Evolutionary conservation across 2,113 vertebrate genomes (phyloP).

Genomic region (Campylomormyrus numenius): DNA sequence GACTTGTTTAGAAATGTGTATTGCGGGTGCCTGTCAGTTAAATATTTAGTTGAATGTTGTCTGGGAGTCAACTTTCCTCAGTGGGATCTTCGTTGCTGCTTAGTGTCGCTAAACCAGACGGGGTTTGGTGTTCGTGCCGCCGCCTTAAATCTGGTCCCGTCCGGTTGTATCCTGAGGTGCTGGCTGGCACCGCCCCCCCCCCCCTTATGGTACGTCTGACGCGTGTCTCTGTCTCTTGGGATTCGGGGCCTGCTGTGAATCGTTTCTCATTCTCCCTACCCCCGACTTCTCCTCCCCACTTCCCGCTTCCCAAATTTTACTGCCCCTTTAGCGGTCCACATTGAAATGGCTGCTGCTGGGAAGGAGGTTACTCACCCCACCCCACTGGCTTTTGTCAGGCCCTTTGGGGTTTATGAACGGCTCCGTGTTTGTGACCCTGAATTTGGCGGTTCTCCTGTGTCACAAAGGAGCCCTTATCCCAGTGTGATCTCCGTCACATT

Average conservation of each 20-base stretch:
- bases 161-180: not conserved
- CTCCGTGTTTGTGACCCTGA: constrained; percentile 27
- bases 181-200: not conserved
- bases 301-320: not conserved
- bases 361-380: not conserved
- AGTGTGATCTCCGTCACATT: constrained; percentile 24
- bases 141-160: not conserved
- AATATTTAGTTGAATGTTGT: not conserved
- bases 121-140: not conserved
- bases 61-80: not conserved
- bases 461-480: constrained; percentile 29
- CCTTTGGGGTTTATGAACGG: constrained; percentile 28
- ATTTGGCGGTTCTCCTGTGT: constrained; percentile 11
- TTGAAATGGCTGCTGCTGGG: not conserved
- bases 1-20: not conserved
- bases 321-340: not conserved
- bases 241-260: not conserved
- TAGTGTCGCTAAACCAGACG: not conserved
- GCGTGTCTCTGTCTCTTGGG: not conserved
- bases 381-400: constrained; percentile 3
- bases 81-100: not conserved
- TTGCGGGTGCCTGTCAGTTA: not conserved
- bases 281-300: not conserved
- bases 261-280: not conserved
- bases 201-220: not conserved